A percentile compares a stretch with the other conserved stretches of the same genome.
These are phyloP conservation scores for Margaritifera margaritifera DNA, from an alignment of 2,888 invertebrate species.

Conservation along the genomic window DNA sequence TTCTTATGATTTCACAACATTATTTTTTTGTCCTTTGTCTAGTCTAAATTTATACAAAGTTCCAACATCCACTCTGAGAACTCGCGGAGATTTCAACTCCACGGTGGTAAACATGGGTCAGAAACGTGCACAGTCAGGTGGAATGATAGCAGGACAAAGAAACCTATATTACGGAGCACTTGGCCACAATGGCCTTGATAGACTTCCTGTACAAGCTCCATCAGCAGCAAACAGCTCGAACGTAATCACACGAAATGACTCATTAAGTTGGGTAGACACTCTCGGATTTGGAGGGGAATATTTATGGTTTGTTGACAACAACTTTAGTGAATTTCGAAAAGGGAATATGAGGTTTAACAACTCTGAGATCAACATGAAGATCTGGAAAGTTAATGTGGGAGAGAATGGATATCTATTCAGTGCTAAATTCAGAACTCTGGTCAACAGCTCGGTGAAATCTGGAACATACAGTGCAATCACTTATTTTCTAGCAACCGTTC, in stretches of 20 bases:
- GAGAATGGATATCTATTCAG: slow-evolving; percentile 28
- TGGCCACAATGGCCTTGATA: slow-evolving; percentile 25
- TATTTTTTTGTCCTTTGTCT: slow-evolving; percentile 31
- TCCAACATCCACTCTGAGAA: slow-evolving; percentile 21
- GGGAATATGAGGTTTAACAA: slow-evolving; percentile 22
- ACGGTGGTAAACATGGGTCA: slow-evolving; percentile 21
- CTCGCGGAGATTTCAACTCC: slow-evolving; percentile 9
- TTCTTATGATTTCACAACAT: slow-evolving; percentile 24
- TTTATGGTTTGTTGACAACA: slow-evolving; percentile 39
- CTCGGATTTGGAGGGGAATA: slow-evolving; percentile 32
- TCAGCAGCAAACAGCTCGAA: slow-evolving; percentile 4
- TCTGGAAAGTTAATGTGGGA: slow-evolving; percentile 28
- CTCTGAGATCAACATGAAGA: slow-evolving; percentile 18
- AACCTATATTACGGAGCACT: slow-evolving; percentile 26
- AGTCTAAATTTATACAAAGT: slow-evolving; percentile 26
- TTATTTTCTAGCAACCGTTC: no score
- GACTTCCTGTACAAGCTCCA: background rate
- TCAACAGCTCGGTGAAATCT: no score
- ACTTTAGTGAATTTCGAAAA: slow-evolving; percentile 17
- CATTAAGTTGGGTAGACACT: slow-evolving; percentile 31
- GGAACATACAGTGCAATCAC: no score
- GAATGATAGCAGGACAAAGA: slow-evolving; percentile 29
- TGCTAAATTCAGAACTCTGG: slow-evolving; percentile 9
- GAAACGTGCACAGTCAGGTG: slow-evolving; percentile 29
- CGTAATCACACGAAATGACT: slow-evolving; percentile 14